phyloP scores from a whole-genome alignment of 23 tunicate species.

The Halocynthia aurantium region DNA sequence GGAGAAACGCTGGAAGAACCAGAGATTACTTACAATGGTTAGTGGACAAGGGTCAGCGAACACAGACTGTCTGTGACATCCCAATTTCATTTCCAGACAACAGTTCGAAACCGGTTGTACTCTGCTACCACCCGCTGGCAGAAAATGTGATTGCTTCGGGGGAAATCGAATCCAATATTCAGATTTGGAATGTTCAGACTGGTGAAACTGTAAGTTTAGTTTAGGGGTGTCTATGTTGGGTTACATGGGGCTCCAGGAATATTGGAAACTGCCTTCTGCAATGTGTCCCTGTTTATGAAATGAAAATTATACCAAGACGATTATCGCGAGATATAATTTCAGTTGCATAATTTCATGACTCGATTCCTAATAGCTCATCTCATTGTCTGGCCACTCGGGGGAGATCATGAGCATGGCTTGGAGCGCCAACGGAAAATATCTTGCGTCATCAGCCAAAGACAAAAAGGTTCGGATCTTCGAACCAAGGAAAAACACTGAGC shows the following conservation, averaged over 20 bases:
- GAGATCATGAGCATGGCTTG: slow-evolving; percentile 66
- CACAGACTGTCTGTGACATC: background rate
- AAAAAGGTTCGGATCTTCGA: slow-evolving; percentile 45
- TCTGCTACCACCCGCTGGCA: slow-evolving; percentile 78
- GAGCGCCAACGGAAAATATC: slow-evolving; percentile 66
- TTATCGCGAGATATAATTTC: background rate
- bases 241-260: background rate
- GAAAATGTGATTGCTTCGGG: slow-evolving; percentile 55
- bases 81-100: slow-evolving; percentile 37
- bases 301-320: background rate
- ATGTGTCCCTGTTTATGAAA: no score
- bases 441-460: slow-evolving; percentile 61
- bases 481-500: slow-evolving; percentile 51
- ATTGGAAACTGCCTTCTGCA: no score
- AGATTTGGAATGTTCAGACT: slow-evolving; percentile 53
- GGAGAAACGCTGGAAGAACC: slow-evolving; percentile 32
- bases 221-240: background rate
- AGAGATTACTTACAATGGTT: background rate
- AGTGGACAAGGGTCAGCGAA: background rate
- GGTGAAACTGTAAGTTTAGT: slow-evolving; percentile 33
- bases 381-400: slow-evolving; percentile 19
- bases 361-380: background rate
- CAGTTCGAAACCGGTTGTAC: slow-evolving; percentile 30
- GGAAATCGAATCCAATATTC: slow-evolving; percentile 38
- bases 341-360: no score